Percentiles rank a stretch among this genome's conserved stretches.
These are phyloP conservation scores for Cyclura pinguis DNA, from an alignment of 2,797 vertebrate genomes.

Conservation along the genomic window DNA sequence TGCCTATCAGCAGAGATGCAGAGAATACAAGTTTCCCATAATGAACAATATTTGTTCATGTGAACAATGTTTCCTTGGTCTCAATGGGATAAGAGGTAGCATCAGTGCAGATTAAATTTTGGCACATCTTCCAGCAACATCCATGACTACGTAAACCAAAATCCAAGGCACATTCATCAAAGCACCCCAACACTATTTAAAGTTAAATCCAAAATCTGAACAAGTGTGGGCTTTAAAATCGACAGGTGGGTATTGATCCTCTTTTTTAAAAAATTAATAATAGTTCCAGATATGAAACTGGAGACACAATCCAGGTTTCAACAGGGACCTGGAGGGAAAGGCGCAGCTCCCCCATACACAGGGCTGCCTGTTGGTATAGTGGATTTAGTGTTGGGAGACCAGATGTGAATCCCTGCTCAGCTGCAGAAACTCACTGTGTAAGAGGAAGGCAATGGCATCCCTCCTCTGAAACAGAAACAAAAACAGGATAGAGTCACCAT, in stretches of 20 bases:
- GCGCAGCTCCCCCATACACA: background rate
- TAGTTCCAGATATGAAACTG: background rate
- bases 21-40: background rate
- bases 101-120: background rate
- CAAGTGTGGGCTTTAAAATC: no score
- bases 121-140: background rate
- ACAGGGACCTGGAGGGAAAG: background rate
- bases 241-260: no score
- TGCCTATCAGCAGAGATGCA: background rate
- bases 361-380: background rate
- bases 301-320: background rate
- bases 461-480: no score
- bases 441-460: no score
- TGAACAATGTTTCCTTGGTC: background rate
- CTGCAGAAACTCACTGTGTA: no score
- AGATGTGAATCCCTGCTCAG: no score
- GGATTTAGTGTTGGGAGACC: no score
- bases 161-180: no score
- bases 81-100: background rate
- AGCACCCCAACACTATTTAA: no score
- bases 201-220: no score
- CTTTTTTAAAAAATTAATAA: no score
- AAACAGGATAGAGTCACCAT: no score
- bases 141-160: background rate
- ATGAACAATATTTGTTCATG: background rate